phyloP scores from a whole-genome alignment of 2,113 vertebrate genomes.

The Rafetus swinhoei region DNA sequence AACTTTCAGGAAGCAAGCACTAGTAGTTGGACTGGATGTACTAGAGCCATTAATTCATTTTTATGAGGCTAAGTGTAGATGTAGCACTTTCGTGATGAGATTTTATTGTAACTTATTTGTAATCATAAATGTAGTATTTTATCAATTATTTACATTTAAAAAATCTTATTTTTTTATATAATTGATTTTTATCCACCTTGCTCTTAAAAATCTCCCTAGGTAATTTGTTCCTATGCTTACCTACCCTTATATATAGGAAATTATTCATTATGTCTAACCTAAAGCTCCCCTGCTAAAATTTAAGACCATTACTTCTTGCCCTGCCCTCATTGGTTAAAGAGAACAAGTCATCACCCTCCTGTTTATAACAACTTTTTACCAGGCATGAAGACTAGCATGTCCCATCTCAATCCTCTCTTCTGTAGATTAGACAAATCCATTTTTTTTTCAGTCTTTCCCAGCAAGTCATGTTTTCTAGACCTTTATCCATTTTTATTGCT shows the following conservation, averaged over 20 bases:
- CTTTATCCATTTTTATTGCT: not conserved
- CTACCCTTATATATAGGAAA: not conserved
- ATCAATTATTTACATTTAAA: too few relatives aligned
- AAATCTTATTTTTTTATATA: too few relatives aligned
- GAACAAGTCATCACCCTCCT: not conserved
- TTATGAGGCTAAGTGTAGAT: too few relatives aligned
- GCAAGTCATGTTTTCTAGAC: not conserved
- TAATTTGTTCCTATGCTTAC: not conserved
- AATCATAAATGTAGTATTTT: too few relatives aligned
- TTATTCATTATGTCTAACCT: not conserved
- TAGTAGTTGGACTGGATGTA: too few relatives aligned
- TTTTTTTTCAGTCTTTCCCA: not conserved
- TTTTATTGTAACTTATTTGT: too few relatives aligned
- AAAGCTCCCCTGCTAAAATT: not conserved
- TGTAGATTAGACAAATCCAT: not conserved
- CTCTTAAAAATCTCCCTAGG: not conserved
- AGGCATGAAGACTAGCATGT: not conserved
- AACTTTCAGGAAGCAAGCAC: too few relatives aligned
- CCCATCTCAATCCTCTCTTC: not conserved
- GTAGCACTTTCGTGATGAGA: too few relatives aligned
- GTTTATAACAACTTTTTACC: not conserved
- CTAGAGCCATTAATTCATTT: too few relatives aligned
- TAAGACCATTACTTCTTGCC: not conserved
- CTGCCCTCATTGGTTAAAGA: not conserved
- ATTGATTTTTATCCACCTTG: not conserved